Conservation (phyloP, 2,113 vertebrate genomes). For the Pavo muticus region DNA sequence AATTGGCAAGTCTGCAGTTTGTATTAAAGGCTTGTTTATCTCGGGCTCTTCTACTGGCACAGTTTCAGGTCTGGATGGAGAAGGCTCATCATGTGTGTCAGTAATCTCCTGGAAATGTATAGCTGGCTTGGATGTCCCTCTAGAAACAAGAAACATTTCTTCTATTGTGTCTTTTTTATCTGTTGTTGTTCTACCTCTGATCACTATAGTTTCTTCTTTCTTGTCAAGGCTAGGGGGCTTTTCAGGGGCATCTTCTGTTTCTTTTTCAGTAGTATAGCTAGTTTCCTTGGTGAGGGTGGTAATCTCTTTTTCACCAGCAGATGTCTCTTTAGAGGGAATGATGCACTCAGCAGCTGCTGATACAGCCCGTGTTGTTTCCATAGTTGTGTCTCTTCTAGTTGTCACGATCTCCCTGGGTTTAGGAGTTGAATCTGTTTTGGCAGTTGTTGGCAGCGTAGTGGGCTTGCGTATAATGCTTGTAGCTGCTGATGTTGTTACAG, state of each 20-base stretch:
- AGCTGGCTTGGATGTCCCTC: constrained; percentile 42
- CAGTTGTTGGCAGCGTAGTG: neutral
- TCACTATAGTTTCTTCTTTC: neutral
- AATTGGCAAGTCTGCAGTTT: neutral
- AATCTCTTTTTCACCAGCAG: neutral
- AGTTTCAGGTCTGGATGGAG: neutral
- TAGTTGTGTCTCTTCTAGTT: neutral
- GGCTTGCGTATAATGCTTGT: neutral
- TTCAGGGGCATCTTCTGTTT: neutral
- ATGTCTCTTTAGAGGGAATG: neutral
- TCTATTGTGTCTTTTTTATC: constrained; percentile 51
- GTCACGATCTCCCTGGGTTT: neutral
- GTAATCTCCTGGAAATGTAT: constrained; percentile 49
- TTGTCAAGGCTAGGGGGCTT: neutral
- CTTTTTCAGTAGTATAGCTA: neutral
- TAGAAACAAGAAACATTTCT: constrained; percentile 53
- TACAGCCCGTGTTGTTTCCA: neutral
- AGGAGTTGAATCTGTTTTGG: neutral
- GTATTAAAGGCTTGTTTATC: constrained; percentile 13
- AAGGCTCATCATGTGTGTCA: neutral
- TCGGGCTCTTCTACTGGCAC: neutral
- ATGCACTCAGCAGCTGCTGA: neutral
- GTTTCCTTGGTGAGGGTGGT: neutral
- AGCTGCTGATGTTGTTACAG: neutral
- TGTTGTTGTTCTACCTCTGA: constrained; percentile 17